Conservation (phyloP, 2,888 invertebrate species). For the Amblyteles armatorius region DNA sequence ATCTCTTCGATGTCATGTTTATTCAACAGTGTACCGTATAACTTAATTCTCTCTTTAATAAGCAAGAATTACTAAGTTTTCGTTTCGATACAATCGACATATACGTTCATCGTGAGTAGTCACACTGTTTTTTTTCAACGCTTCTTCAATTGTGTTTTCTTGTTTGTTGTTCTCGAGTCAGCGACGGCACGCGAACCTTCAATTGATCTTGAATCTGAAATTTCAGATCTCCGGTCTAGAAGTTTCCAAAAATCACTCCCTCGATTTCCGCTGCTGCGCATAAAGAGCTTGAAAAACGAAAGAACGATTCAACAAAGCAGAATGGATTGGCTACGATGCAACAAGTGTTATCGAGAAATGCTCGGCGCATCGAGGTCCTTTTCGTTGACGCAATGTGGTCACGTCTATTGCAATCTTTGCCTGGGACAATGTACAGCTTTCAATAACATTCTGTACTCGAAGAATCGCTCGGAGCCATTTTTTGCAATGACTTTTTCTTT, state of each 20-base stretch:
- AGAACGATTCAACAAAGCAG: neutral
- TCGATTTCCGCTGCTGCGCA: neutral
- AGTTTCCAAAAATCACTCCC: neutral
- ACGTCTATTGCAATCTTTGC: constrained; percentile 50
- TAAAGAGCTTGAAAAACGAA: neutral
- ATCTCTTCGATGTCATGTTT: neutral
- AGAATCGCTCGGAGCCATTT: neutral
- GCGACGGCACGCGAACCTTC: neutral
- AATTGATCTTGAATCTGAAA: neutral
- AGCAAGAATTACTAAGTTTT: neutral
- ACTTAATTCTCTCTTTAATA: neutral
- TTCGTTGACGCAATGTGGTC: constrained; percentile 54
- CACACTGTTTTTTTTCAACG: neutral
- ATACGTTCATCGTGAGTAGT: neutral
- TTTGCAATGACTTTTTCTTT: neutral
- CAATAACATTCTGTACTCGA: neutral
- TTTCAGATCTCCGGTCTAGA: neutral
- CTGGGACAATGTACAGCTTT: neutral
- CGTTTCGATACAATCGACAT: neutral
- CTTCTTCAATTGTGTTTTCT: neutral
- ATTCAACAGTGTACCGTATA: neutral
- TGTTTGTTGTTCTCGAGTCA: neutral
- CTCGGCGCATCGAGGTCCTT: constrained; percentile 14
- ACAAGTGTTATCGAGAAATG: constrained; percentile 47
- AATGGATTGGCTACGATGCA: constrained; percentile 62